phyloP scores from a whole-genome alignment of 2,797 vertebrate genomes.

The Enteromius anoplus region DNA sequence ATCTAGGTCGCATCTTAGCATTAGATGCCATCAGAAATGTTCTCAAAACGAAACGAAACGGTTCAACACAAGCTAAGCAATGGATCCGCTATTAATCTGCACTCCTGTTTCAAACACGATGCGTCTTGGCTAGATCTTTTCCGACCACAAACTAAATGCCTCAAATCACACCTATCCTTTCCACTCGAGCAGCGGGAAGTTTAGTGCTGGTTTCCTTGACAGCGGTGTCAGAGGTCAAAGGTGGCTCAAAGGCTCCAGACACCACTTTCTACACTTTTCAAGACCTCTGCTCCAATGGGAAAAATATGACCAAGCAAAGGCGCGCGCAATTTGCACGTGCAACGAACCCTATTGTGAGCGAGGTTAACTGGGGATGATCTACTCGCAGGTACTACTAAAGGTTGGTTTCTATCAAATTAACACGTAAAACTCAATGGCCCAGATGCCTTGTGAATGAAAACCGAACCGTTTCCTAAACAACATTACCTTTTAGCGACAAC shows the following conservation, averaged over 20 bases:
- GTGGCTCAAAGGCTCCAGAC: slow-evolving; percentile 58
- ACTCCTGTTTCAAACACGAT: slow-evolving; percentile 20
- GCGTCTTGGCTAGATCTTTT: not conserved
- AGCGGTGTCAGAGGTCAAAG: slow-evolving; percentile 59
- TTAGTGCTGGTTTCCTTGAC: slow-evolving; percentile 51
- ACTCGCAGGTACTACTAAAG: slow-evolving; percentile 17
- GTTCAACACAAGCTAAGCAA: not conserved
- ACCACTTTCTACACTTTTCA: slow-evolving; percentile 26
- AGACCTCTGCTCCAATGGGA: not conserved
- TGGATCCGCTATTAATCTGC: slow-evolving; percentile 28
- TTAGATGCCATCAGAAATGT: not conserved
- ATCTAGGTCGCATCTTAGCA: not conserved
- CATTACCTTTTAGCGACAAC: not conserved
- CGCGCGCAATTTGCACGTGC: slow-evolving; percentile 41
- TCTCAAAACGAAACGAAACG: slow-evolving; percentile 19
- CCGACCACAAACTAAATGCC: slow-evolving; percentile 23
- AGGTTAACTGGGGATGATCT: slow-evolving; percentile 50
- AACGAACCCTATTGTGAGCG: slow-evolving; percentile 35
- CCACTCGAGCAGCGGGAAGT: slow-evolving; percentile 48
- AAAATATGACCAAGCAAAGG: slow-evolving; percentile 4
- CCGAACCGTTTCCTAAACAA: not conserved
- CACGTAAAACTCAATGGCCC: not conserved
- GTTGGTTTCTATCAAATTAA: not conserved
- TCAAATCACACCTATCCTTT: slow-evolving; percentile 17
- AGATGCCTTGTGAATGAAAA: not conserved